A percentile compares a stretch with the other conserved stretches of the same genome.
Evolutionary conservation across 2,113 vertebrate species (phyloP).

Genomic region (Axis porcinus): DNA sequence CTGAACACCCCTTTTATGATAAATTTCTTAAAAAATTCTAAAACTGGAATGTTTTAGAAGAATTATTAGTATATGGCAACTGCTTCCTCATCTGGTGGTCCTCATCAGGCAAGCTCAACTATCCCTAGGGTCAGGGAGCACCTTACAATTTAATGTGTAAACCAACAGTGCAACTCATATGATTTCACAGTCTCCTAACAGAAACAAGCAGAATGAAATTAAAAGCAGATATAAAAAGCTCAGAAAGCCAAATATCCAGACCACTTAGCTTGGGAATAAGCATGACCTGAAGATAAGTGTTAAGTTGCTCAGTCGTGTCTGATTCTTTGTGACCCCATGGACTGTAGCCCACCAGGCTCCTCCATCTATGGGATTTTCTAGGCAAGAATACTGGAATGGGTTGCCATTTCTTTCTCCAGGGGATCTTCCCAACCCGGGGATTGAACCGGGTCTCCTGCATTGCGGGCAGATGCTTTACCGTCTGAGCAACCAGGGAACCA

Average conservation of each 20-base stretch:
- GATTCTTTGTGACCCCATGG: too few species aligned
- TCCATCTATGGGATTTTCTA: too few species aligned
- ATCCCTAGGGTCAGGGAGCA: not conserved
- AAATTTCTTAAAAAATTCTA: not conserved
- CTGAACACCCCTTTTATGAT: not conserved
- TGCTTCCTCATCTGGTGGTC: not conserved
- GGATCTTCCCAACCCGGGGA: too few species aligned
- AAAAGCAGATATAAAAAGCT: not conserved
- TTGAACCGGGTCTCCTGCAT: too few species aligned
- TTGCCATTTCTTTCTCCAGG: too few species aligned
- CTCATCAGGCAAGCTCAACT: not conserved
- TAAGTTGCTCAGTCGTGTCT: too few species aligned
- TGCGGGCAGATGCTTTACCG: too few species aligned
- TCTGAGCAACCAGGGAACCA: too few species aligned
- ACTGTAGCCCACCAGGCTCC: too few species aligned
- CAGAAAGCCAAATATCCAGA: not conserved
- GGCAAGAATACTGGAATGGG: too few species aligned
- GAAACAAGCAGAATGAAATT: not conserved
- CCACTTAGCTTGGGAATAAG: not conserved
- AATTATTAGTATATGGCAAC: not conserved
- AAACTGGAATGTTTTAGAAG: not conserved
- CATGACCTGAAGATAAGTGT: not conserved
- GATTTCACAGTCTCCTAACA: not conserved
- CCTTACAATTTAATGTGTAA: not conserved
- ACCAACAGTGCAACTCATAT: not conserved